phyloP scores from a whole-genome alignment of 2,888 invertebrate species.

The Thyatira batis region DNA sequence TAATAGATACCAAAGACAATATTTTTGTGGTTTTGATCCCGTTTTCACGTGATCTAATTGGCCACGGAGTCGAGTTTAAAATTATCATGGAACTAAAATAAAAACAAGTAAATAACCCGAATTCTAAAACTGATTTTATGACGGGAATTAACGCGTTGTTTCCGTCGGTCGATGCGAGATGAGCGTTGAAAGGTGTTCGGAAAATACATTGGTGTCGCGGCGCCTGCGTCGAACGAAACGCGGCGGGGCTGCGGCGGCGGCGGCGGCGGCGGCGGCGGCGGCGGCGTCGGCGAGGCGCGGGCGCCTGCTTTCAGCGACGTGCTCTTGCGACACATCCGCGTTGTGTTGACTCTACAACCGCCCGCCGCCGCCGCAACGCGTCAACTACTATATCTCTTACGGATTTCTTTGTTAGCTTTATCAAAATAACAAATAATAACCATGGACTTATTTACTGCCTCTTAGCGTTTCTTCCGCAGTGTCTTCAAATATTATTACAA shows the following conservation, averaged over 20 bases:
- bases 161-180: slow-evolving; percentile 80
- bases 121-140: slow-evolving; percentile 82
- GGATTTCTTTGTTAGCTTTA: background rate
- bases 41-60: slow-evolving; percentile 77
- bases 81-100: slow-evolving; percentile 80
- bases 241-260: slow-evolving; percentile 21
- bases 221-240: slow-evolving; percentile 19
- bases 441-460: background rate
- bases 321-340: slow-evolving; percentile 61
- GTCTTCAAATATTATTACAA: slow-evolving; percentile 10
- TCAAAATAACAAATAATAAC: background rate
- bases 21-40: slow-evolving; percentile 34
- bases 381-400: background rate
- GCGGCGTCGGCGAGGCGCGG: slow-evolving; percentile 32
- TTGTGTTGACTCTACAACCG: slow-evolving; percentile 17
- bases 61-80: slow-evolving; percentile 75
- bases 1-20: no score
- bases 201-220: slow-evolving; percentile 69
- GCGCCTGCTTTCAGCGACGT: slow-evolving; percentile 42
- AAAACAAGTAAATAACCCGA: slow-evolving; percentile 82
- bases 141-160: slow-evolving; percentile 83
- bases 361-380: slow-evolving; percentile 2
- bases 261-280: slow-evolving; percentile 40
- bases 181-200: slow-evolving; percentile 80
- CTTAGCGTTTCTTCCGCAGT: background rate